A percentile compares a stretch with the other conserved stretches of the same genome.
These are phyloP conservation scores for Coracias cyanogaster DNA, from an alignment of 2,797 vertebrate genomes.

Conservation along the genomic window DNA sequence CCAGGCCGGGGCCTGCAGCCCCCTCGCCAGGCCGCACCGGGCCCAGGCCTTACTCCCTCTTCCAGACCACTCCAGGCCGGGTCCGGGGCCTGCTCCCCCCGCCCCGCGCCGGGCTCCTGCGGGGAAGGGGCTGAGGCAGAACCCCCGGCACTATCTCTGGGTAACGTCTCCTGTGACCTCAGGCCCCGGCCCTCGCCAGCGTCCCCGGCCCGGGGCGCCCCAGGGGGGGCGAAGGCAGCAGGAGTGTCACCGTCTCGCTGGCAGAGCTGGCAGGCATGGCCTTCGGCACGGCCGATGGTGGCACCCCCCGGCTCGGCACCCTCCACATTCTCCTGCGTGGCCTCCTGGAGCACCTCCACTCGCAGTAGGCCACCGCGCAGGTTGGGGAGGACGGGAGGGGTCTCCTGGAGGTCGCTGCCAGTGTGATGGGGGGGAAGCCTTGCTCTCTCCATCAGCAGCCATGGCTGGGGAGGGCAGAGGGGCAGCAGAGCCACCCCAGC, in stretches of 20 bases:
- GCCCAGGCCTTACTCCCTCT: too few species aligned
- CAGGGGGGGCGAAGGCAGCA: not conserved
- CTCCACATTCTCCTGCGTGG: constrained; percentile 50
- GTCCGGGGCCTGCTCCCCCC: not conserved
- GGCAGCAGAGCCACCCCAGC: not conserved
- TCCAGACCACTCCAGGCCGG: not conserved
- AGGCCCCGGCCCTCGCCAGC: not conserved
- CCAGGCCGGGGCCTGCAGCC: too few species aligned
- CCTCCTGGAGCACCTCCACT: constrained; percentile 62
- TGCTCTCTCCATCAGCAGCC: not conserved
- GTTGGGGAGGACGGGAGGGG: not conserved
- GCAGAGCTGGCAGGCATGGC: constrained; percentile 57
- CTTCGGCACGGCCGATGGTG: constrained; percentile 20
- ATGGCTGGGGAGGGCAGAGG: not conserved
- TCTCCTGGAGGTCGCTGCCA: not conserved
- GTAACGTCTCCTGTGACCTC: not conserved
- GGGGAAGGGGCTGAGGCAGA: not conserved
- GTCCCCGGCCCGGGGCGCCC: not conserved
- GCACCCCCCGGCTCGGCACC: constrained; percentile 44
- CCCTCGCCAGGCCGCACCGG: accelerated
- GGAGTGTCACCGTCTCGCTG: constrained; percentile 36
- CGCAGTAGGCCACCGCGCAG: not conserved
- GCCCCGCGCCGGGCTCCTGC: not conserved
- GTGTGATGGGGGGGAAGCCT: not conserved
- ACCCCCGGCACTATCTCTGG: not conserved